Evolutionary conservation across 2,797 vertebrate genomes (phyloP).

Genomic region (Cossypha niveicapilla): DNA sequence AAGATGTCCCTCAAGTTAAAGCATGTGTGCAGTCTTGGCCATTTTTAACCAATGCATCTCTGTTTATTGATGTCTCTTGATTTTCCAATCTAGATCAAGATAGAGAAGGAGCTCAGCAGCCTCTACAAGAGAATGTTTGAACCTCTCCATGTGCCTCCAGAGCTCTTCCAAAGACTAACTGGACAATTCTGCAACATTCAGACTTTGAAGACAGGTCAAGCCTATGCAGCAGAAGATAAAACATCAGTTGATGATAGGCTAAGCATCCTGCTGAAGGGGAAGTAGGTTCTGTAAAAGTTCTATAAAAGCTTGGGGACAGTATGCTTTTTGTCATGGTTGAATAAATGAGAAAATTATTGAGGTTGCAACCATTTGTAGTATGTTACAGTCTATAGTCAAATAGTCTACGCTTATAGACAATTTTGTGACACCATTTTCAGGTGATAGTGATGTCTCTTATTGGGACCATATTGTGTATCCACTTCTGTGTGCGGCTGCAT

Average conservation of each 20-base stretch:
- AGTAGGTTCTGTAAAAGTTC: slow-evolving; percentile 77
- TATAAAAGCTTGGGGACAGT: neutral
- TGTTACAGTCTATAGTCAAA: neutral
- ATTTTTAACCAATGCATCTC: neutral
- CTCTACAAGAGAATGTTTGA: slow-evolving; percentile 94
- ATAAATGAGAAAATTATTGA: neutral
- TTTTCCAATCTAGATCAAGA: slow-evolving; percentile 86
- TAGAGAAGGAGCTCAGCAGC: slow-evolving; percentile 88
- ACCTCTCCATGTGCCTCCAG: slow-evolving; percentile 90
- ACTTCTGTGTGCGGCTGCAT: neutral
- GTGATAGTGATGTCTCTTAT: neutral
- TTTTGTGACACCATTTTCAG: neutral
- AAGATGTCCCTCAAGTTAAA: neutral
- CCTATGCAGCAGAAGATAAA: slow-evolving; percentile 93
- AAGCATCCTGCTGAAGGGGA: slow-evolving; percentile 96
- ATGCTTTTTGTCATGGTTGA: neutral
- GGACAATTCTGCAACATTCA: slow-evolving; percentile 96
- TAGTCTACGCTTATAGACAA: accelerated
- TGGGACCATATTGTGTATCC: neutral
- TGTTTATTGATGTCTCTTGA: neutral
- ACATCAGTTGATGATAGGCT: slow-evolving; percentile 95
- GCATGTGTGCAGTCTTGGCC: neutral
- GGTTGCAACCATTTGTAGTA: neutral
- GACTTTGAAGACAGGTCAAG: slow-evolving; percentile 87
- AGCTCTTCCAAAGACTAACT: slow-evolving; percentile 91